Evolutionary conservation across 2,113 vertebrate species (phyloP).

Genomic region (Cochlearius cochlearius): DNA sequence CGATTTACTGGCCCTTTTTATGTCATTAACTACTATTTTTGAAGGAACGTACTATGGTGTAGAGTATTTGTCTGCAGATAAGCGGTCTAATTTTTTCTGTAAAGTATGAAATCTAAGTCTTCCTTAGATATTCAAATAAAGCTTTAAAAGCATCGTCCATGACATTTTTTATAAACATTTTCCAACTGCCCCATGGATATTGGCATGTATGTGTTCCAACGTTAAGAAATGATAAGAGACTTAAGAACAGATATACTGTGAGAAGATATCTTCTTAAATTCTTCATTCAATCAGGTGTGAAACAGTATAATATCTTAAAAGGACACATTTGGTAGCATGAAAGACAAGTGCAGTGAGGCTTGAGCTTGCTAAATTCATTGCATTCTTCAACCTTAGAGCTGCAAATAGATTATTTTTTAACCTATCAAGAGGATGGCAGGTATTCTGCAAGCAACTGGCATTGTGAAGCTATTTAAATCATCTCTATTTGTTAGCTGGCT

Average conservation of each 20-base stretch:
- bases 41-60: neutral
- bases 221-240: constrained; percentile 67
- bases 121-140: constrained; percentile 54
- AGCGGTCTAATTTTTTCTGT: neutral
- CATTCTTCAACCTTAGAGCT: constrained; percentile 61
- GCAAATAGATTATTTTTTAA: constrained; percentile 67
- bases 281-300: constrained; percentile 74
- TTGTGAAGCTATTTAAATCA: neutral
- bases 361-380: constrained; percentile 63
- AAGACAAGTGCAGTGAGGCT: constrained; percentile 72
- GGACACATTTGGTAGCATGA: constrained; percentile 72
- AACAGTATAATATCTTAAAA: constrained; percentile 76
- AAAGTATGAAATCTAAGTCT: constrained; percentile 41
- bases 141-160: constrained; percentile 29
- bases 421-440: constrained; percentile 33
- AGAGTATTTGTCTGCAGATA: constrained; percentile 5
- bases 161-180: constrained; percentile 43
- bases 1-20: neutral
- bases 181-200: constrained; percentile 35
- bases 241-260: constrained; percentile 60
- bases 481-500: constrained; percentile 4
- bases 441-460: constrained; percentile 13
- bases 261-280: constrained; percentile 71
- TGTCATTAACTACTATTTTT: neutral
- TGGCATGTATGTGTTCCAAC: constrained; percentile 23